Evolutionary conservation across 1,140 invertebrate genomes (phyloP), one percentile per base, ranked within the genome.

Genomic region (Forficula auricularia): DNA sequence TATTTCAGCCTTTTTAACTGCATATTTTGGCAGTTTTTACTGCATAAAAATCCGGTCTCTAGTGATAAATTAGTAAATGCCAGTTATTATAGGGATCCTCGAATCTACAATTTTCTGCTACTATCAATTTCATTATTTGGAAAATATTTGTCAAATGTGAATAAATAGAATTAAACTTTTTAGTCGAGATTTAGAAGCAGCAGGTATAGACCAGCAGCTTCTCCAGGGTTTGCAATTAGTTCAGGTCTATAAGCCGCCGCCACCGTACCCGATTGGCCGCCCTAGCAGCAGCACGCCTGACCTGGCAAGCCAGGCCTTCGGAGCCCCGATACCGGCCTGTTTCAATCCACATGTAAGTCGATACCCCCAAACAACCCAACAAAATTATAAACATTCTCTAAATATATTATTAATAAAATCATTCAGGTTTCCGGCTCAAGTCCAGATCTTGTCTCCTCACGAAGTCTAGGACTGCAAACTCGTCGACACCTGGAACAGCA

Each of bases 201-300:
- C 42, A 39, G 55, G 57, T 43, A 42, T 48, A n/a, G 49, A 54
- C 44, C 49, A 50, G 16, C 56, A 53, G 31, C 49, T 69, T 45
- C 54, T 60, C 18, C 64, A 68, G 45, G 62, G 62, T 32, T 54
- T 75, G 43, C 72, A 73, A 27, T 68, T 78, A 50, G 63, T 80
- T 35, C 77, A 79, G 50, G 64, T 83, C 8, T 80, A 75, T 54
- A 86, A 86, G 59, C 81, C 75, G 0, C 84, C 83, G 0, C 83
- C 83, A 0, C 82, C 84, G 0, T 87, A 87, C 60, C 79, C 80
- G 0, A 72, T 73, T 0, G 72, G 69, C 52, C 65, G 77, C 2
- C 63, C 77, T 15, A 79, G 76, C 46, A 82, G 76, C 48, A 83
- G 80, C 6, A 86, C 81, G 0, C 84, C 83, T 1, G 82, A 87